Percentiles rank a stretch among this genome's conserved stretches.
phyloP scores from a whole-genome alignment of 1,140 invertebrate genomes.

The Pantala flavescens region DNA sequence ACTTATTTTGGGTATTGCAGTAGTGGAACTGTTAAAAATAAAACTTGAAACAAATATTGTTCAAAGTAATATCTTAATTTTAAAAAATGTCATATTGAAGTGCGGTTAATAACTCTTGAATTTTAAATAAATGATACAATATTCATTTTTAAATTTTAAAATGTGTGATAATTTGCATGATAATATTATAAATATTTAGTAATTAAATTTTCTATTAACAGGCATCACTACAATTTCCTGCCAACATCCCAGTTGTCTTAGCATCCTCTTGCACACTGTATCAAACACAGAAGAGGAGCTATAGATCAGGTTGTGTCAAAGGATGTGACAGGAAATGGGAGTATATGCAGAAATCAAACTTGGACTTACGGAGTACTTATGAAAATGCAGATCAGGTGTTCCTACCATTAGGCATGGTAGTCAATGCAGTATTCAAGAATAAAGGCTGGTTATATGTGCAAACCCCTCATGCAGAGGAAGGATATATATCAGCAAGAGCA shows the following conservation, averaged over 20 bases:
- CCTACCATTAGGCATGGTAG: slow-evolving; percentile 66
- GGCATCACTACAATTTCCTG: slow-evolving; percentile 58
- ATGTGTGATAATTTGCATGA: too few species aligned
- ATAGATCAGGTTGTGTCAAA: slow-evolving; percentile 16
- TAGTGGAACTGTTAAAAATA: too few species aligned
- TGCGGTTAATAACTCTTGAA: too few species aligned
- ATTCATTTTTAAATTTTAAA: too few species aligned
- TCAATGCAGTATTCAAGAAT: slow-evolving; percentile 75
- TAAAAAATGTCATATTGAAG: too few species aligned
- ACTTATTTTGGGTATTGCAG: too few species aligned
- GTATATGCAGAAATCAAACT: neutral
- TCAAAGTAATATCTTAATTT: too few species aligned
- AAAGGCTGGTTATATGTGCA: slow-evolving; percentile 72
- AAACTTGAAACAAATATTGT: too few species aligned
- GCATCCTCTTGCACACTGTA: slow-evolving; percentile 62
- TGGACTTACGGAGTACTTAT: neutral
- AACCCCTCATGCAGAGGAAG: slow-evolving; percentile 68
- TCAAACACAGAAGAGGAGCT: slow-evolving; percentile 54
- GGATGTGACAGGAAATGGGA: neutral
- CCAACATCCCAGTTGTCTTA: slow-evolving; percentile 70
- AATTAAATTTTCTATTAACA: slow-evolving; percentile 33
- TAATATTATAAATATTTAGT: too few species aligned
- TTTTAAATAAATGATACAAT: too few species aligned
- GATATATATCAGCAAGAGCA: slow-evolving; percentile 46
- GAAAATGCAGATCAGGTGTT: slow-evolving; percentile 18